These are phyloP conservation scores for Listronotus oregonensis DNA, from an alignment of 1,140 invertebrate genomes.

Conservation along the genomic window DNA sequence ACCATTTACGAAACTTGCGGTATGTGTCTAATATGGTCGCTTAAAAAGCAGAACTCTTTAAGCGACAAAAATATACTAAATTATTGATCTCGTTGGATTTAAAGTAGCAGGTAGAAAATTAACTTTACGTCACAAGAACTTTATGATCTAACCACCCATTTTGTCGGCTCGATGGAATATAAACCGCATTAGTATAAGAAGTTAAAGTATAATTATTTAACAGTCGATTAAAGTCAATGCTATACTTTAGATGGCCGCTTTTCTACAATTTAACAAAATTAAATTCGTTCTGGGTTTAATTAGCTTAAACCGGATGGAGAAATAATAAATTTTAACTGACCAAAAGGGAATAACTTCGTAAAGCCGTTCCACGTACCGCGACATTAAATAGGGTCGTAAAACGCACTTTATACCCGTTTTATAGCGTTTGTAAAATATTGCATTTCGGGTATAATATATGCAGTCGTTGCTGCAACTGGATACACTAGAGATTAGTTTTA, in stretches of 20 bases:
- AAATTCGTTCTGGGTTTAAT: constrained; percentile 51
- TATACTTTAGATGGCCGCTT: neutral
- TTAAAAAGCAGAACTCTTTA: no score
- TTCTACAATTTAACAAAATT: constrained; percentile 39
- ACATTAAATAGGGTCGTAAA: constrained; percentile 57
- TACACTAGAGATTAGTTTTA: constrained; percentile 24
- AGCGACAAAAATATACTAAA: no score
- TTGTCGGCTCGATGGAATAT: no score
- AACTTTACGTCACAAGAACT: no score
- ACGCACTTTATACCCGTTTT: constrained; percentile 53
- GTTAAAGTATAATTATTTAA: neutral
- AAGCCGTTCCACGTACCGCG: constrained; percentile 53
- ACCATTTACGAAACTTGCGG: no score
- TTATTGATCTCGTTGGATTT: no score
- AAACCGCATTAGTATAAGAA: no score
- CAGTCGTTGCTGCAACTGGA: constrained; percentile 39
- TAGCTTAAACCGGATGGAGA: constrained; percentile 53
- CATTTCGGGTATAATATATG: constrained; percentile 57
- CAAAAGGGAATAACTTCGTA: constrained; percentile 51
- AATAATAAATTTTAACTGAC: constrained; percentile 57
- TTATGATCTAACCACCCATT: no score
- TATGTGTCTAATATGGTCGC: no score
- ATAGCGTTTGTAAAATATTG: constrained; percentile 27
- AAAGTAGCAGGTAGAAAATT: no score
- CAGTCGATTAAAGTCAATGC: neutral